A percentile compares a stretch with the other conserved stretches of the same genome.
phyloP scores from a whole-genome alignment of 2,113 vertebrate genomes.

The Chaetodon trifascialis region DNA sequence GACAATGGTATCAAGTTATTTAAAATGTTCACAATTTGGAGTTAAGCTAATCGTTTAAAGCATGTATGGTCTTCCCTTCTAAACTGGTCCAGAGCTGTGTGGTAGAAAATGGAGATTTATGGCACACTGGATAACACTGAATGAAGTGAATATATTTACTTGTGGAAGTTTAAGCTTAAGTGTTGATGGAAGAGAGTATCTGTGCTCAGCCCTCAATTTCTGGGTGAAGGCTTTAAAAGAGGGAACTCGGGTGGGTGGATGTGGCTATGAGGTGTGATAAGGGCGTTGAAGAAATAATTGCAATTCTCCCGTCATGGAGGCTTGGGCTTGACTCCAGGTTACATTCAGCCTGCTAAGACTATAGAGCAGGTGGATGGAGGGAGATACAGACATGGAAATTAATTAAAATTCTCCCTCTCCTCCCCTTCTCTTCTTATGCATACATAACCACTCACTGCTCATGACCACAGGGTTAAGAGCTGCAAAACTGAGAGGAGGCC shows the following conservation, averaged over 20 bases:
- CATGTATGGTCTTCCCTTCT: neutral
- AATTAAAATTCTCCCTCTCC: slow-evolving; percentile 60
- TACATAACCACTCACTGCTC: slow-evolving; percentile 45
- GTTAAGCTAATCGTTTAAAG: neutral
- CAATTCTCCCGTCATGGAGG: slow-evolving; percentile 42
- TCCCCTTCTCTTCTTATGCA: slow-evolving; percentile 53
- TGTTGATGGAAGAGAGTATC: slow-evolving; percentile 7
- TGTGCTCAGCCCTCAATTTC: slow-evolving; percentile 25
- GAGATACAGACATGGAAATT: slow-evolving; percentile 60
- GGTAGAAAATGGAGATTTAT: neutral
- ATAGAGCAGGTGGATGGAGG: slow-evolving; percentile 58
- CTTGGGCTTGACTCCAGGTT: slow-evolving; percentile 60
- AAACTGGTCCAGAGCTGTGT: neutral
- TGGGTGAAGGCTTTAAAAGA: slow-evolving; percentile 35
- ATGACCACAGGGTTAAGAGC: slow-evolving; percentile 49
- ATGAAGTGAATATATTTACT: slow-evolving; percentile 36
- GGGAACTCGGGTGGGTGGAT: slow-evolving; percentile 30
- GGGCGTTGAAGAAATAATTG: slow-evolving; percentile 58
- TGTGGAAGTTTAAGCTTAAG: slow-evolving; percentile 13
- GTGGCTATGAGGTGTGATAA: slow-evolving; percentile 48
- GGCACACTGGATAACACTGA: neutral
- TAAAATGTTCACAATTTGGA: neutral
- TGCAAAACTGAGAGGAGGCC: slow-evolving; percentile 17
- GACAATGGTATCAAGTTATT: neutral
- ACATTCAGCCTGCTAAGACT: slow-evolving; percentile 42